Evolutionary conservation across 2,888 invertebrate species (phyloP), one percentile per base, ranked within the genome.

Genomic region (Clusia tigrina): DNA sequence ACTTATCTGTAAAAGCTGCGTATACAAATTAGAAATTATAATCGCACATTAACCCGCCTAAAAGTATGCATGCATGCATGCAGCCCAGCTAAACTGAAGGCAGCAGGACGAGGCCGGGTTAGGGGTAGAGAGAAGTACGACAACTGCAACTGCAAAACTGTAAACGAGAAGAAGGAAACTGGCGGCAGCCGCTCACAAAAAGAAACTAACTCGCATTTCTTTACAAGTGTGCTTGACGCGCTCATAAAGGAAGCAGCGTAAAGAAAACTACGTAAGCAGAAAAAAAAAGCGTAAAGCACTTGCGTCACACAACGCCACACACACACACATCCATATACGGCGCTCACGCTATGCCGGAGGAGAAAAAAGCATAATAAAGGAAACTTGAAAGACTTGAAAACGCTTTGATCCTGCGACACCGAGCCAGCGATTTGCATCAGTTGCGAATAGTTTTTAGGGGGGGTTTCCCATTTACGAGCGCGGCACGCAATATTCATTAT

Each of bases 1-100:
- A n/a, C n/a, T n/a, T n/a, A n/a, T n/a, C n/a, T n/a, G n/a, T n/a
- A n/a, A n/a, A n/a, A n/a, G n/a, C n/a, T n/a, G n/a, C n/a, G 38
- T 23, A 18, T n/a, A 42, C n/a, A 42, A 42, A n/a, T 42, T 73
- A 69, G 66, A 69, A 71, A 78, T 75, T 78, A 78, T 78, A 76
- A 76, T 73, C 79, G 78, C 77, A 78, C 72, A 77, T 76, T 79
- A 79, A 74, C 71, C 77, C 78, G 78, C 76, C 79, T 75, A 74
- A 70, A 79, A 78, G 78, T 78, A 78, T 76, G 78, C 79, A 77
- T 74, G n/a, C 70, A 69, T 55, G 60, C 66, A 64, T 60, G n/a
- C n/a, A n/a, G n/a, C n/a, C n/a, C n/a, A n/a, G n/a, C n/a, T n/a
- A n/a, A n/a, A n/a, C n/a, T n/a, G n/a, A n/a, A n/a, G n/a, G n/a